Percentiles rank a stretch among this genome's conserved stretches.
These are phyloP conservation scores for Panthera uncia DNA, from an alignment of 2,113 vertebrate genomes.

Conservation along the genomic window DNA sequence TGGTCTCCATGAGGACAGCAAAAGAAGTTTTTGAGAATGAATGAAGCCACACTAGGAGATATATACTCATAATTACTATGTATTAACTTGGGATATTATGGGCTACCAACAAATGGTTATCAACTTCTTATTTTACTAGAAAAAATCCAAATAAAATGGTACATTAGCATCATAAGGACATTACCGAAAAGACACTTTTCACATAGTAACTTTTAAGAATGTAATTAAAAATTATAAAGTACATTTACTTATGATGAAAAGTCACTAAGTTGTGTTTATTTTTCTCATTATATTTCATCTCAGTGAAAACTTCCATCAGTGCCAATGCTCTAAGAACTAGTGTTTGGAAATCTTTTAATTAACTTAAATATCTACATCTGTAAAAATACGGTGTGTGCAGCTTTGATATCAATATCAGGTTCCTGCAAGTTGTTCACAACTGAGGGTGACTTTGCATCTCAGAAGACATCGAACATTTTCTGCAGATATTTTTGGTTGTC, in stretches of 20 bases:
- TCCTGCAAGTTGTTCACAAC: neutral
- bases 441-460: no score
- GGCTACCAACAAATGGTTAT: neutral
- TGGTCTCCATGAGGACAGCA: neutral
- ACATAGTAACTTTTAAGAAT: neutral
- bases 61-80: neutral
- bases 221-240: neutral
- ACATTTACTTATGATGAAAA: neutral
- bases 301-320: neutral
- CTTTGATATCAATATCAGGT: neutral
- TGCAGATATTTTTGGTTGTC: neutral
- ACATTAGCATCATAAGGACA: neutral
- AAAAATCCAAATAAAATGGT: neutral
- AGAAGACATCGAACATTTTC: neutral
- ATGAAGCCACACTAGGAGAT: neutral
- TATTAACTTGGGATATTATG: neutral
- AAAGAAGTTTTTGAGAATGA: neutral
- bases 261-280: neutral
- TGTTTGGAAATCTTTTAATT: neutral
- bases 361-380: neutral
- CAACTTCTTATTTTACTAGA: neutral
- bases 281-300: conserved; percentile 11
- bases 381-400: neutral
- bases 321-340: neutral
- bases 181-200: neutral